These are phyloP conservation scores for Rhinoptilus africanus DNA, from an alignment of 2,113 vertebrate species.

Conservation along the genomic window DNA sequence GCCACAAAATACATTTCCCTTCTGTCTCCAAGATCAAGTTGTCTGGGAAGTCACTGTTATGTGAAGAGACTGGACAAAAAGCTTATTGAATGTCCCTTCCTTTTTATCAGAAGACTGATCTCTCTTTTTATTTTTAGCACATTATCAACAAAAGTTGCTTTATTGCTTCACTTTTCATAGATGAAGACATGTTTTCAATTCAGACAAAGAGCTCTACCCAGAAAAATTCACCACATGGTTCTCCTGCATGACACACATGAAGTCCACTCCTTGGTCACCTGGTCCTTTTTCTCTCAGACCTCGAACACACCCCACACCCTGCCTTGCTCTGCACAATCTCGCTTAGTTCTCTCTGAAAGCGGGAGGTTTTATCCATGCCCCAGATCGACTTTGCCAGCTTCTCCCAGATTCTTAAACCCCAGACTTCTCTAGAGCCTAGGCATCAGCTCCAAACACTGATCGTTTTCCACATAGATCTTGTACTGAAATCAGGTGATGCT, in stretches of 20 bases:
- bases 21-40: neutral
- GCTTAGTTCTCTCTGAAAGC: neutral
- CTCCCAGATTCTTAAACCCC: neutral
- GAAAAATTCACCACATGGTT: neutral
- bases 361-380: neutral
- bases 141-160: neutral
- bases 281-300: neutral
- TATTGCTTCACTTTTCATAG: neutral
- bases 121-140: constrained; percentile 37
- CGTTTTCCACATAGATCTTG: neutral
- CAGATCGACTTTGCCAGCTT: neutral
- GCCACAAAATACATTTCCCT: neutral
- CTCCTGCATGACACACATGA: neutral
- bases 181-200: neutral
- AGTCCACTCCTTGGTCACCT: neutral
- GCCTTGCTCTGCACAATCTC: neutral
- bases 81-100: neutral
- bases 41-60: neutral
- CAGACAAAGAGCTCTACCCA: neutral
- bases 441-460: neutral
- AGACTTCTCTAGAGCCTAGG: neutral
- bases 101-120: neutral
- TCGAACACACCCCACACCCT: neutral
- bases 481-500: neutral
- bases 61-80: constrained; percentile 24